Evolutionary conservation across 2,888 invertebrate genomes (phyloP), one percentile per base, ranked within the genome.

Genomic region (Subacronicta megacephala): DNA sequence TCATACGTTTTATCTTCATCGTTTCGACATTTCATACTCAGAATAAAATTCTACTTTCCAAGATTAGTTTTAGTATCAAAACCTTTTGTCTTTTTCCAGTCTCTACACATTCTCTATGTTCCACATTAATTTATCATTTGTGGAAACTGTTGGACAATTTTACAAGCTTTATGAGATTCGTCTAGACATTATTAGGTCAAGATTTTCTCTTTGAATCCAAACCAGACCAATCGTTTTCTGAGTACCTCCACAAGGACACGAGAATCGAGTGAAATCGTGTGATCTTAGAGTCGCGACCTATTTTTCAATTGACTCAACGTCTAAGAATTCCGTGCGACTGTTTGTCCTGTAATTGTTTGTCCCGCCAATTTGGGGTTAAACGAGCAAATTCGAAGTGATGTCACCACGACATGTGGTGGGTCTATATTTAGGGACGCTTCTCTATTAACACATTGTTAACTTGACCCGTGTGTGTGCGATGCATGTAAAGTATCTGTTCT

Each of bases 281-380:
- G 43, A 36, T 44, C 15, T 46, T 43, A n/a, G 15, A 37, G 6
- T 17, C 36, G 57, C 42, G 73, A 64, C 72, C 68, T 71, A 75
- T 72, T 72, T 76, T 50, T 46, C 56, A 51, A 49, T 66, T 71
- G 76, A 80, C 58, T 78, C 75, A 78, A 70, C 74, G 82, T 82
- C 80, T 82, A 80, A 75, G 78, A 81, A 81, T 82, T 62, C 61
- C 60, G 44, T 66, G 45, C 20, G 59, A 63, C 51, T 63, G 66
- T 68, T 71, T 65, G 71, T 69, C 65, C 57, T 54, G 54, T 71
- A 80, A 81, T 83, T 82, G 74, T 10, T 76, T 72, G 68, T 62
- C 55, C 54, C 63, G 69, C 62, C 78, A 80, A 78, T 80, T 82
- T 77, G 76, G 68, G 72, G 69, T 73, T 75, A 71, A 73, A 76